Percentiles rank a stretch among this genome's conserved stretches.
These are phyloP conservation scores for Engystomops pustulosus DNA, from an alignment of 2,113 vertebrate species.

Conservation along the genomic window DNA sequence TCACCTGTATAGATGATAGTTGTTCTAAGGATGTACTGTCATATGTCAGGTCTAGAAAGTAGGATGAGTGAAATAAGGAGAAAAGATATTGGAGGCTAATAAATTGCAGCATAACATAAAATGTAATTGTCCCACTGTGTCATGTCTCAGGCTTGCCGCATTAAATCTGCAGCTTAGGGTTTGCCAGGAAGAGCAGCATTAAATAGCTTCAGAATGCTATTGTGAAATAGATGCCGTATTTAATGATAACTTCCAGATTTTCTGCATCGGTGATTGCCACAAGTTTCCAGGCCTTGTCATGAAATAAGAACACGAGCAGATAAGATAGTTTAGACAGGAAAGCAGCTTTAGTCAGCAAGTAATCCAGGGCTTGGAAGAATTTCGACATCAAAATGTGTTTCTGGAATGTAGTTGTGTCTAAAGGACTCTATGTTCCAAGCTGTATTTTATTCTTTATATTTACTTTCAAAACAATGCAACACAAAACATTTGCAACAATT, in stretches of 20 bases:
- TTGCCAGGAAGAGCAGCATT: conserved; percentile 37
- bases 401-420: conserved; percentile 32
- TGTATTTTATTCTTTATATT: conserved; percentile 6
- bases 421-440: conserved; percentile 22
- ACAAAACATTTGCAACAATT: background rate
- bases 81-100: background rate
- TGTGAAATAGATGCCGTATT: conserved; percentile 48
- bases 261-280: conserved; percentile 55
- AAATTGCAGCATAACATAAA: conserved; percentile 14
- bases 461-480: conserved; percentile 15
- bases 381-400: conserved; percentile 46
- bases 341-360: conserved; percentile 59
- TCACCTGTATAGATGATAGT: background rate
- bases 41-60: background rate
- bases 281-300: conserved; percentile 56
- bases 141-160: conserved; percentile 3
- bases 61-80: background rate
- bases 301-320: conserved; percentile 50
- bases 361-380: conserved; percentile 49
- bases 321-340: conserved; percentile 58
- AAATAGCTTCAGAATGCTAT: conserved; percentile 44
- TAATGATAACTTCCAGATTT: conserved; percentile 59
- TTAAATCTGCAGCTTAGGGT: conserved; percentile 44
- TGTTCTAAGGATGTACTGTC: background rate
- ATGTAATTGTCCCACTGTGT: background rate